phyloP scores from a whole-genome alignment of 2,797 vertebrate genomes.

The Schizopygopsis malacanthus region DNA sequence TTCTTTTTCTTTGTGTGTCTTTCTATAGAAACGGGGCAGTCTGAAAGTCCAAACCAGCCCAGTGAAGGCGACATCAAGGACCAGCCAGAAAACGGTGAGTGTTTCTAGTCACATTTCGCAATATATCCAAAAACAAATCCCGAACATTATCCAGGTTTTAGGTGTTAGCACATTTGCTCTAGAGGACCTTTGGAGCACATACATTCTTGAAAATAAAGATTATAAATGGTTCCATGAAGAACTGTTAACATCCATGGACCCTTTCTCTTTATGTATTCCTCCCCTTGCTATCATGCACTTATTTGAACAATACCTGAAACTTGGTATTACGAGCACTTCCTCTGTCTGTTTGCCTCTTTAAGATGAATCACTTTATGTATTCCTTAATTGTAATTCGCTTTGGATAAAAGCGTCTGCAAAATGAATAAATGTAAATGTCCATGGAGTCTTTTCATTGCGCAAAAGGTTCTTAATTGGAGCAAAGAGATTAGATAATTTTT shows the following conservation, averaged over 20 bases:
- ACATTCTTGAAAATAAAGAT: background rate
- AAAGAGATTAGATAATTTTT: background rate
- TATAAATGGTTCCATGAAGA: background rate
- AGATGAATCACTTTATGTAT: no score
- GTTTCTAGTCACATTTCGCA: background rate
- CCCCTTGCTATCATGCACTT: no score
- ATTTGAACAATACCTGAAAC: no score
- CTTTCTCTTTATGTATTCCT: no score
- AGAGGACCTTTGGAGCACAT: background rate
- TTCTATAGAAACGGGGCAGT: constrained; percentile 90
- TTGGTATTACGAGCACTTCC: no score
- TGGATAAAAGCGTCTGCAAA: no score
- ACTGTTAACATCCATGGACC: background rate
- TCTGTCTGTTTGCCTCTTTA: no score
- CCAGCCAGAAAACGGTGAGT: constrained; percentile 96
- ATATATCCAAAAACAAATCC: background rate
- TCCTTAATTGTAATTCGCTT: no score
- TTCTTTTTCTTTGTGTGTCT: constrained; percentile 7
- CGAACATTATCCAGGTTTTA: background rate
- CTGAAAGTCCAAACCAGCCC: constrained; percentile 96
- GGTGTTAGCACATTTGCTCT: background rate
- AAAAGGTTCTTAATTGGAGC: background rate
- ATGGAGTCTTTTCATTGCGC: background rate
- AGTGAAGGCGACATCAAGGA: constrained; percentile 97
- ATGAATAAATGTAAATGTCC: background rate